Percentiles rank a stretch among this genome's conserved stretches.
These are phyloP conservation scores for Epinotia bilunana DNA, from an alignment of 2,888 invertebrate species.

Conservation along the genomic window DNA sequence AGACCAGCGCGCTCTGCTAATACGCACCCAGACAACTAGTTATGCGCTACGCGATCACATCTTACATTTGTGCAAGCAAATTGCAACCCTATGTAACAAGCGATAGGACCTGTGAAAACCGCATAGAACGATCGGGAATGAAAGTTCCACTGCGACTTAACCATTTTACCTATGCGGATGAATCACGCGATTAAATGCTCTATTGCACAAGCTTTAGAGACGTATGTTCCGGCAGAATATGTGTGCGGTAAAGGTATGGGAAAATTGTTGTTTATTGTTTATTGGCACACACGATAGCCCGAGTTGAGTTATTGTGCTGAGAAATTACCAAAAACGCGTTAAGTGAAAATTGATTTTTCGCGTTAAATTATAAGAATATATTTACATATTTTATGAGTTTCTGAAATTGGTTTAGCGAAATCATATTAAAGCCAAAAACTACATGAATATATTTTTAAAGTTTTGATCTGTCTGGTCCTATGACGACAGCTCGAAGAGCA, in stretches of 20 bases:
- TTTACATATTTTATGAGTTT: constrained; percentile 9
- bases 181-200: constrained; percentile 48
- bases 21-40: constrained; percentile 78
- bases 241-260: constrained; percentile 55
- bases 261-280: constrained; percentile 76
- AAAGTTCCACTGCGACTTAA: constrained; percentile 62
- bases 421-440: neutral
- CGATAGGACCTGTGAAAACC: constrained; percentile 48
- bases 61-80: constrained; percentile 47
- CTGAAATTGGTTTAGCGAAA: neutral
- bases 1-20: constrained; percentile 69
- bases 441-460: neutral
- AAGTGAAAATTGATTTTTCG: constrained; percentile 73
- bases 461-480: neutral
- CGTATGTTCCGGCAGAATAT: constrained; percentile 37
- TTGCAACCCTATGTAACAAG: constrained; percentile 50
- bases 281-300: constrained; percentile 69
- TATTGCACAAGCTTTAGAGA: constrained; percentile 36
- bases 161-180: constrained; percentile 51
- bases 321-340: constrained; percentile 67
- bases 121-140: constrained; percentile 57
- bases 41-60: constrained; percentile 58
- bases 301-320: constrained; percentile 66
- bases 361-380: constrained; percentile 7
- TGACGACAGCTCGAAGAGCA: too few species aligned